phyloP scores from a whole-genome alignment of 2,113 vertebrate species.

The Cygnus buccinator region DNA sequence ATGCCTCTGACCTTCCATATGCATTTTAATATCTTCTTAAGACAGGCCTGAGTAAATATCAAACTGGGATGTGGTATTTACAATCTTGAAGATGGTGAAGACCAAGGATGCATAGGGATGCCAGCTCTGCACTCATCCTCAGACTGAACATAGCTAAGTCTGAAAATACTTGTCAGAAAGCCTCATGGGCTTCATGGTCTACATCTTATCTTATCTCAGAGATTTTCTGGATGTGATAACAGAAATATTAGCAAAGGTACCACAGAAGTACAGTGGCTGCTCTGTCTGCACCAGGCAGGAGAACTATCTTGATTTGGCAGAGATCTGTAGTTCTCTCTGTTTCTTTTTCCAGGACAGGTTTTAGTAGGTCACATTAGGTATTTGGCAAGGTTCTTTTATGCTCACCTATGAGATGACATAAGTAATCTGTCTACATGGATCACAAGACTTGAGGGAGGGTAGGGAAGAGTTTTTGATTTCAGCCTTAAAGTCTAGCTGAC shows the following conservation, averaged over 20 bases:
- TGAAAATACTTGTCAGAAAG: not conserved
- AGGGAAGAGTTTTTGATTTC: not conserved
- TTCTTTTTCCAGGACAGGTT: not conserved
- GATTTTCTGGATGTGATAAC: not conserved
- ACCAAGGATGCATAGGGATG: not conserved
- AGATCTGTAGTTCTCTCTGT: not conserved
- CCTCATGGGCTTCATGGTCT: not conserved
- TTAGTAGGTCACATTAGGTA: not conserved
- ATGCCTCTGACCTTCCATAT: not conserved
- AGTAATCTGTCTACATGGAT: not conserved
- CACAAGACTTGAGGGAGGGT: rapidly evolving
- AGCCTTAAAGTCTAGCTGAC: not conserved
- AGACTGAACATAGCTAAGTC: not conserved
- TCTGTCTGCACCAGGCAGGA: constrained; percentile 18
- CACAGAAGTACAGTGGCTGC: not conserved
- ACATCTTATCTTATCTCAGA: not conserved
- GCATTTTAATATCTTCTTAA: not conserved
- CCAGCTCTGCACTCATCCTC: not conserved
- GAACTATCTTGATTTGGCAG: not conserved
- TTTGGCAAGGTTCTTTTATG: not conserved
- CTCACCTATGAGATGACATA: not conserved
- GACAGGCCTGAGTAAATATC: not conserved
- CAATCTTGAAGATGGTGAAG: not conserved
- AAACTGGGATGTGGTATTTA: not conserved
- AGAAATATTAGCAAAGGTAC: not conserved